Evolutionary conservation across 2,888 invertebrate genomes (phyloP).

Genomic region (Drosophila subquinaria): DNA sequence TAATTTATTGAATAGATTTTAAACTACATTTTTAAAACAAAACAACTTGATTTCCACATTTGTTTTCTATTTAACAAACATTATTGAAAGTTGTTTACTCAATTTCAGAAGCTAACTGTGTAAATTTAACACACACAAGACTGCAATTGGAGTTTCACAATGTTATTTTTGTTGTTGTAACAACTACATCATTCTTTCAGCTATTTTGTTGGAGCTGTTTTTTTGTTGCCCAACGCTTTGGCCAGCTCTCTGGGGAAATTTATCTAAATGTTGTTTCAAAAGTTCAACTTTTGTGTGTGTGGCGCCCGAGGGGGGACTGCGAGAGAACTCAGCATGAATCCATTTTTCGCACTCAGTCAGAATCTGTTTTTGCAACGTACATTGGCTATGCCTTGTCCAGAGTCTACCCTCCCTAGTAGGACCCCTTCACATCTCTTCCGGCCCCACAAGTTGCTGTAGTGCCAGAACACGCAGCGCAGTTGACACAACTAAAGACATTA

Average conservation of each 20-base stretch:
- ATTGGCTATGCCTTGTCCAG: slow-evolving; percentile 26
- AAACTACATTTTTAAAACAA: background rate
- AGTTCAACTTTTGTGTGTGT: slow-evolving; percentile 67
- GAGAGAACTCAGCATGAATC: slow-evolving; percentile 32
- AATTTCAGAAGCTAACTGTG: slow-evolving; percentile 12
- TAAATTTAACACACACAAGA: slow-evolving; percentile 2
- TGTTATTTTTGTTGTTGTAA: slow-evolving; percentile 25
- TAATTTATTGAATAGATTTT: slow-evolving; percentile 1
- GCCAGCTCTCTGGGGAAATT: slow-evolving; percentile 77
- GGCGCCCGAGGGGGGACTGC: background rate
- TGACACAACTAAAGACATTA: slow-evolving; percentile 84
- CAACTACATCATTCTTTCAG: slow-evolving; percentile 55
- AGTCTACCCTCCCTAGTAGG: background rate
- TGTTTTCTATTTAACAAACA: background rate
- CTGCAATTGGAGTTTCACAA: slow-evolving; percentile 28
- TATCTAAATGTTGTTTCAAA: slow-evolving; percentile 83
- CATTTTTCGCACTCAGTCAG: slow-evolving; percentile 75
- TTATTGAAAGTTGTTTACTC: slow-evolving; percentile 11
- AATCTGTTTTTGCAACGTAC: slow-evolving; percentile 68
- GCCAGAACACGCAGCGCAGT: slow-evolving; percentile 62
- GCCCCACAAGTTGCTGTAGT: slow-evolving; percentile 17
- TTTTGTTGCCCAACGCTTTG: slow-evolving; percentile 23
- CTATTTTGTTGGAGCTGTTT: slow-evolving; percentile 15
- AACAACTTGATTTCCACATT: background rate
- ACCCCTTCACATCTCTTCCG: background rate